phyloP scores from a whole-genome alignment of 1,140 invertebrate genomes.

The Zophobas morio region DNA sequence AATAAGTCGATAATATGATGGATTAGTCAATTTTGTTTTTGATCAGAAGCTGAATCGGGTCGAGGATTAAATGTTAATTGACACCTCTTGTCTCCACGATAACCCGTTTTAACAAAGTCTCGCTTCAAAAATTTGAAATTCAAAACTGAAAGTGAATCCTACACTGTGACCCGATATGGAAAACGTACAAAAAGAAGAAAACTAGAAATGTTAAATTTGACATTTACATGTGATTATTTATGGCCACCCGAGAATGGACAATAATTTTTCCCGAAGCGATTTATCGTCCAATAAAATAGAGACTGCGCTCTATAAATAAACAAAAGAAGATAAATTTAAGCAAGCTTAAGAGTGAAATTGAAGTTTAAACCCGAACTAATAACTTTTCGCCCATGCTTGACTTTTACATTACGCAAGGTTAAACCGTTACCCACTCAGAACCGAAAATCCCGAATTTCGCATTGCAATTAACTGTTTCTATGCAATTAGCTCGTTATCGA shows the following conservation, averaged over 20 bases:
- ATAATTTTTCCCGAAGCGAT: conserved; percentile 12
- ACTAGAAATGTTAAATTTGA: conserved; percentile 11
- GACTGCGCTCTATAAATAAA: conserved; percentile 4
- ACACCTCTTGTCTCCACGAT: not conserved
- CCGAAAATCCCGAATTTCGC: not conserved
- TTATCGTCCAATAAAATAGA: not conserved
- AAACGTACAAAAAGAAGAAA: conserved; percentile 8
- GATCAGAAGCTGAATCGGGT: not conserved
- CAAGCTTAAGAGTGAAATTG: no score
- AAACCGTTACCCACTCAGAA: not conserved
- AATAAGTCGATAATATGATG: not conserved
- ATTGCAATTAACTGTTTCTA: not conserved
- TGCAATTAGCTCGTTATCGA: not conserved
- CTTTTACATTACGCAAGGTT: not conserved
- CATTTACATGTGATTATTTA: not conserved
- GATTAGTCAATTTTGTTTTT: not conserved
- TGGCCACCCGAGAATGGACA: conserved; percentile 29
- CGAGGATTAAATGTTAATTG: not conserved
- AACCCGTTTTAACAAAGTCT: conserved; percentile 5
- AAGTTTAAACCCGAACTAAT: no score
- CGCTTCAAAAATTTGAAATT: conserved; percentile 6
- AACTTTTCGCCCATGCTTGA: not conserved
- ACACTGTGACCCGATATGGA: not conserved
- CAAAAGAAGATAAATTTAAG: not conserved
- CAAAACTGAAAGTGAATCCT: conserved; percentile 21